Evolutionary conservation across 2,113 vertebrate species (phyloP).

Genomic region (Leptocoma aspasia): DNA sequence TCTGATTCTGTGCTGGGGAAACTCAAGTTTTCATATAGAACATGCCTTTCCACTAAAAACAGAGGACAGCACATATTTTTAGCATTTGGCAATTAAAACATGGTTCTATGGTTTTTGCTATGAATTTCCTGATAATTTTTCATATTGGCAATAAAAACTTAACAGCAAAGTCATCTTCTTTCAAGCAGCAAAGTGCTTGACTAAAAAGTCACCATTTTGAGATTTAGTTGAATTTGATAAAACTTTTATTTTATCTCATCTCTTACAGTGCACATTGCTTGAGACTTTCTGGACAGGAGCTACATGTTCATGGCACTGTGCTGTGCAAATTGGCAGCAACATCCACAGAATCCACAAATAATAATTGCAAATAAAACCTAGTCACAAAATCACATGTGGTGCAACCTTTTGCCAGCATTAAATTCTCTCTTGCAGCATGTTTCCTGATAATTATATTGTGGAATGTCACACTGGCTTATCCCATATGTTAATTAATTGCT

Average conservation of each 20-base stretch:
- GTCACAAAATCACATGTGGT: neutral
- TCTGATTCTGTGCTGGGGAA: neutral
- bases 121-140: neutral
- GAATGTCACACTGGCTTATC: neutral
- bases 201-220: neutral
- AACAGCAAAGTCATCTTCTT: neutral
- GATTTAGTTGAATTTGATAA: neutral
- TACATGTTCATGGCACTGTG: neutral
- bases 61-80: neutral
- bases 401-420: neutral
- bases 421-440: neutral
- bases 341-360: neutral
- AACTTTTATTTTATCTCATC: neutral
- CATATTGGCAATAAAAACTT: neutral
- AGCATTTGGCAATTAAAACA: neutral
- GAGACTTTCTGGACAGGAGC: neutral
- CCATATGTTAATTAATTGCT: conserved; percentile 37
- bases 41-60: neutral
- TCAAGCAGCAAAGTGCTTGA: neutral
- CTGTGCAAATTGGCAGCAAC: neutral
- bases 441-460: conserved; percentile 14
- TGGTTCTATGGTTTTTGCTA: accelerated
- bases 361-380: neutral
- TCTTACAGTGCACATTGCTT: neutral
- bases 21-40: neutral